These are phyloP conservation scores for Epinephelus lanceolatus DNA, from an alignment of 2,113 vertebrate genomes.

Conservation along the genomic window DNA sequence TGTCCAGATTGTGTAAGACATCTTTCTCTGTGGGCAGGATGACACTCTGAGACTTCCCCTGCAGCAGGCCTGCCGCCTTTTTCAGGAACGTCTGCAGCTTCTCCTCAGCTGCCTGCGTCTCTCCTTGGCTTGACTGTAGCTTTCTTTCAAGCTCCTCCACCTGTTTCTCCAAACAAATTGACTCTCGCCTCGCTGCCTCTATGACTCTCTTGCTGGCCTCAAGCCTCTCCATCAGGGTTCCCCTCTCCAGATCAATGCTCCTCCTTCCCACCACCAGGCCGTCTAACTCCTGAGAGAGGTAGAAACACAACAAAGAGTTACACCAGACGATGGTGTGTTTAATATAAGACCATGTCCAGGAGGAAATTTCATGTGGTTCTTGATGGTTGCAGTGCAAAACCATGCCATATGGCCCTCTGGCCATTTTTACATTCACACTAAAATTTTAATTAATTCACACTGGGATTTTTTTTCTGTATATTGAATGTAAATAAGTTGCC, in stretches of 20 bases:
- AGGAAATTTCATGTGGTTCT: not conserved
- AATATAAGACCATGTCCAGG: not conserved
- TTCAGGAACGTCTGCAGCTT: conserved; percentile 82
- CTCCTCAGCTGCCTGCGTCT: conserved; percentile 70
- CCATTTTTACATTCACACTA: too few species aligned
- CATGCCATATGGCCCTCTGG: too few species aligned
- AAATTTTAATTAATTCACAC: too few species aligned
- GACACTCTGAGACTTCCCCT: conserved; percentile 15
- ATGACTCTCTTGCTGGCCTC: conserved; percentile 82
- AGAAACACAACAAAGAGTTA: not conserved
- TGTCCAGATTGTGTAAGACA: conserved; percentile 82
- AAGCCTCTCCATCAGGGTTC: conserved; percentile 83
- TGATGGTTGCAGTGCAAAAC: not conserved
- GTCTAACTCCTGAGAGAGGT: conserved; percentile 86
- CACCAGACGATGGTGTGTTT: not conserved
- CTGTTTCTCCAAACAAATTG: conserved; percentile 80
- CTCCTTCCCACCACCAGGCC: conserved; percentile 71
- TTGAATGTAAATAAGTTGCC: too few species aligned
- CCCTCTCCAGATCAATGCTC: conserved; percentile 84
- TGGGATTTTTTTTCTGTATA: too few species aligned
- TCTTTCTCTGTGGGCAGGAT: conserved; percentile 76
- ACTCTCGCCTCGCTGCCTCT: conserved; percentile 81
- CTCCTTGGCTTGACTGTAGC: conserved; percentile 77
- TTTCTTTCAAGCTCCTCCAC: conserved; percentile 82
- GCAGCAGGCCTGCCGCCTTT: conserved; percentile 80